Conservation (phyloP, 2,113 vertebrate species). For the Mohoua ochrocephala region DNA sequence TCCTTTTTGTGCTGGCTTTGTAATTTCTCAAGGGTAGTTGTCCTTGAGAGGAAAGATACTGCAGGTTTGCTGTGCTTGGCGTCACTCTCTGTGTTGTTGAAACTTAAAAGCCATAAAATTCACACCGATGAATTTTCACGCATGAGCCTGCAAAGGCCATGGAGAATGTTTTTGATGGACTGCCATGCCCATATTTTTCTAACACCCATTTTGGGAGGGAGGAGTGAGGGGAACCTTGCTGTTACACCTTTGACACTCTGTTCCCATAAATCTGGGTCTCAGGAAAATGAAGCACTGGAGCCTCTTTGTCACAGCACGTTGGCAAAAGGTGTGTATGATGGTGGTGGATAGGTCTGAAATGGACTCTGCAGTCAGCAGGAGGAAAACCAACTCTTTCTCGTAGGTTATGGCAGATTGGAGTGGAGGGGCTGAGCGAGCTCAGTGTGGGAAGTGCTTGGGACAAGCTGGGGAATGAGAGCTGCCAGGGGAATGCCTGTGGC, state of each 20-base stretch:
- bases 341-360: not conserved
- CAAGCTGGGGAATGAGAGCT: not conserved
- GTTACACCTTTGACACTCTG: not conserved
- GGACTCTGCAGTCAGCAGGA: not conserved
- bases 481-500: fast-evolving
- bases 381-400: not conserved
- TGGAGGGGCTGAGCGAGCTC: not conserved
- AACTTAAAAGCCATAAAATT: not conserved
- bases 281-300: not conserved
- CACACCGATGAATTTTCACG: not conserved
- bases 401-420: not conserved
- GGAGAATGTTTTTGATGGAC: not conserved
- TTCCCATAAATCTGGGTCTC: not conserved
- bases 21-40: not conserved
- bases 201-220: not conserved
- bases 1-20: not conserved
- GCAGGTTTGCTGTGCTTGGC: not conserved
- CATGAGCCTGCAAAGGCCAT: not conserved
- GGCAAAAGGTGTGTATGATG: fast-evolving
- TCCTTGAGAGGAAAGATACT: not conserved
- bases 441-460: not conserved
- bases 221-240: not conserved
- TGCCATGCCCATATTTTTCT: not conserved
- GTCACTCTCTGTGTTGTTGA: not conserved
- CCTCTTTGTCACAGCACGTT: not conserved